Evolutionary conservation across 1,140 invertebrate species (phyloP).

Genomic region (Leptinotarsa lineolata): DNA sequence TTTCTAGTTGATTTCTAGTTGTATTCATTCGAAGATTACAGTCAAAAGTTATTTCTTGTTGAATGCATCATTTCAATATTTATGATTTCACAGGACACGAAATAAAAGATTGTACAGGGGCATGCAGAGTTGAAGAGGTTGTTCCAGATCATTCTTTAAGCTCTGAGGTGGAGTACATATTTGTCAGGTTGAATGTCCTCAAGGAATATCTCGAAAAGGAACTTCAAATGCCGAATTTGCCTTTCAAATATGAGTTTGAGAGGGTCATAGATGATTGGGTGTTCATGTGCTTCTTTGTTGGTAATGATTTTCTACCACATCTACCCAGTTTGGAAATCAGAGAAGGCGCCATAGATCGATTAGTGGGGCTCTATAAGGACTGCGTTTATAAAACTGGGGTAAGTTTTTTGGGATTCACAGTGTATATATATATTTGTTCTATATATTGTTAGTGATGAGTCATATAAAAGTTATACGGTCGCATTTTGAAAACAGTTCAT

Average conservation of each 20-base stretch:
- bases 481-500: no score
- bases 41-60: no score
- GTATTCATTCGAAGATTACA: no score
- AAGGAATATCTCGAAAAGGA: constrained; percentile 94
- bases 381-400: constrained; percentile 90
- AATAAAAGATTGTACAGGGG: constrained; percentile 91
- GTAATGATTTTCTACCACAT: constrained; percentile 99
- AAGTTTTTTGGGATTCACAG: constrained; percentile 41
- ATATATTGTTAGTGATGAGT: constrained; percentile 5
- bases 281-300: constrained; percentile 99
- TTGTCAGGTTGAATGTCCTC: constrained; percentile 89
- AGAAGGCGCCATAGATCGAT: constrained; percentile 95
- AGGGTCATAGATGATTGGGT: constrained; percentile 97
- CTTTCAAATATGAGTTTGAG: constrained; percentile 90
- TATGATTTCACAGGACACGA: constrained; percentile 74
- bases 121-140: constrained; percentile 35
- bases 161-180: constrained; percentile 82
- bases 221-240: constrained; percentile 89
- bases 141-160: constrained; percentile 56
- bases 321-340: constrained; percentile 97
- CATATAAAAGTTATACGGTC: no score
- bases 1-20: no score
- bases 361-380: constrained; percentile 94
- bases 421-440: constrained; percentile 29
- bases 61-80: no score